Evolutionary conservation across 30 jellyfish, hydroid and myxozoan genomes (phyloP).

Genomic region (Euphysa ruthae): DNA sequence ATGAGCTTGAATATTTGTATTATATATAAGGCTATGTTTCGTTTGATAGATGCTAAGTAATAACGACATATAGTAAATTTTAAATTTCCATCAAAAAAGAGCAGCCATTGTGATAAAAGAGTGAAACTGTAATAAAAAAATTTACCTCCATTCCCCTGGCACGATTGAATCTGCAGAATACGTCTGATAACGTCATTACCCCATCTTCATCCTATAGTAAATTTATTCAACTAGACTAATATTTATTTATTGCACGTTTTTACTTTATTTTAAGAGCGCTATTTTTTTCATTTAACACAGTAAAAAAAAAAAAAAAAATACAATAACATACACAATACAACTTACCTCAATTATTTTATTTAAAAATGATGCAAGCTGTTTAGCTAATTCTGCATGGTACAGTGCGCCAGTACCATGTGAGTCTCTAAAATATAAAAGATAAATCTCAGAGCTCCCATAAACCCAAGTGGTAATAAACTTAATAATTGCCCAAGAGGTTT

Average conservation of each 20-base stretch:
- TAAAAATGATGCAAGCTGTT: conserved; percentile 67
- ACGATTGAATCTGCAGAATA: conserved; percentile 87
- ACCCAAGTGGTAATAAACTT: no score
- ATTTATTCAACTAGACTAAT: not conserved
- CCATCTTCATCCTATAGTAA: conserved; percentile 78
- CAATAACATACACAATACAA: not conserved
- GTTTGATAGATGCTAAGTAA: no score
- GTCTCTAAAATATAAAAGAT: conserved; percentile 65
- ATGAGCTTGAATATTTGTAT: no score
- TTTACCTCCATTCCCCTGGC: conserved; percentile 96
- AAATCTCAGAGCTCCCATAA: no score
- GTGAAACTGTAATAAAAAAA: not conserved
- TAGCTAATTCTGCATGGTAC: conserved; percentile 82
- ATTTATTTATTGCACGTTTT: not conserved
- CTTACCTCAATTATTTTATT: conserved; percentile 54
- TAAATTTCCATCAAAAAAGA: no score
- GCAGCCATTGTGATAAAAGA: no score
- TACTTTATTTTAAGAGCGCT: not conserved
- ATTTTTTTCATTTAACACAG: not conserved
- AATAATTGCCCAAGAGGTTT: no score
- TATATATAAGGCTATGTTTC: no score
- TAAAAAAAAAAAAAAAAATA: not conserved
- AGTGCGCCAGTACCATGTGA: conserved; percentile 80
- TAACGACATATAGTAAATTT: no score
- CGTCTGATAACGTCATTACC: conserved; percentile 90